Base-by-base conservation (phyloP, 92 coral and sea anemone genomes). In the Porites cylindrica region DNA sequence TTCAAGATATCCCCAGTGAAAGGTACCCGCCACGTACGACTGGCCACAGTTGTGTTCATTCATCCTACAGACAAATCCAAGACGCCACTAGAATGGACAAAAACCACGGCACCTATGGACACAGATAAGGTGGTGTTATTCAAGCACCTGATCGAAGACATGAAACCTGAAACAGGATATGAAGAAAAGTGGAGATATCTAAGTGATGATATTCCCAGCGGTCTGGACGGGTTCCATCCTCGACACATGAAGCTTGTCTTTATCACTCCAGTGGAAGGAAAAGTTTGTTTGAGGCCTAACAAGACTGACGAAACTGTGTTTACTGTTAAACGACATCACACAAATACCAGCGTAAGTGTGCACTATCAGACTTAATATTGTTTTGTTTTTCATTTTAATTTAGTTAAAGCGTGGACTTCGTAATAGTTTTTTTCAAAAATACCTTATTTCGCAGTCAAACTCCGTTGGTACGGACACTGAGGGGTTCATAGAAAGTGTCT, bases 41-140 rank as follows among this genome's bases (percentile, higher is more conserved):
- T 82, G n/a, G 86, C 77, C 1, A 82, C 86, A 2, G 79, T 82
- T 5, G 86, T 82, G 59, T 82, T 70, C 38, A 82, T 82, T 47
- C 86, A 82, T 20, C 60, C 47, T 38, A 38, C 78, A 1, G 29
- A 58, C 50, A 63, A 59, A 54, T 4, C 78, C 78, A 58, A 10
- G 60, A 82, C 71, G 12, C 86, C 79, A 1, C 7, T 23, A 21
- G 86, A 82, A 72, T 82, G 86, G 86, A 82, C 78, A 17, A 2
- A 14, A 58, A 10, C 79, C 2, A 71, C 86, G 11, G 68, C 78
- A 3, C 78, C 86, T 7, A 56, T 71, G 79, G 72, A 82, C 71
- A 82, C 86, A 1, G 86, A 82, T 19, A 59, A 82, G 47, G 86
- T 82, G 0, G n/a, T 72, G 60, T 24, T 59, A 43, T 82, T 82